These are phyloP conservation scores for Thaumatotibia leucotreta DNA, from an alignment of 1,140 invertebrate genomes.

Conservation along the genomic window DNA sequence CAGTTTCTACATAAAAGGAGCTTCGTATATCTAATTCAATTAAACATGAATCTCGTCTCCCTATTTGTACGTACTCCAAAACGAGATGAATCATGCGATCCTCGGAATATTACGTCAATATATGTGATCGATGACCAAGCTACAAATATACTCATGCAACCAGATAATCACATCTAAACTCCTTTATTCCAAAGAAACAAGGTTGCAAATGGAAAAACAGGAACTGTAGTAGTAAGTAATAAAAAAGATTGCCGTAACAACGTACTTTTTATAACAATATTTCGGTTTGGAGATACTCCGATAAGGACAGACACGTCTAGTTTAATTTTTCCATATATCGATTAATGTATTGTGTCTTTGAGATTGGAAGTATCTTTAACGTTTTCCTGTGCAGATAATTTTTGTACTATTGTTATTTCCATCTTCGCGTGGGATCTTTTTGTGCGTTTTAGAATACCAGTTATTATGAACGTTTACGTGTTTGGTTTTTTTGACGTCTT, in stretches of 20 bases:
- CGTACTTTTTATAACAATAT: slow-evolving; percentile 64
- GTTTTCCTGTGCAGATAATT: slow-evolving; percentile 55
- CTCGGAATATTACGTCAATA: slow-evolving; percentile 26
- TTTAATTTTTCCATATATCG: slow-evolving; percentile 49
- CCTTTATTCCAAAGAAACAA: slow-evolving; percentile 28
- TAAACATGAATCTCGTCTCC: slow-evolving; percentile 62
- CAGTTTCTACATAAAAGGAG: slow-evolving; percentile 52
- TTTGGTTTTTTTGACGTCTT: slow-evolving; percentile 10
- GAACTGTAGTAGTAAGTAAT: slow-evolving; percentile 13
- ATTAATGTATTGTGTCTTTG: slow-evolving; percentile 47
- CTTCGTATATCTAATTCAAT: slow-evolving; percentile 64
- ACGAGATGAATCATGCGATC: slow-evolving; percentile 58
- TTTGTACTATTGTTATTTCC: slow-evolving; percentile 42
- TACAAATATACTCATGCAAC: slow-evolving; percentile 22
- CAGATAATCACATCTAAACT: slow-evolving; percentile 18
- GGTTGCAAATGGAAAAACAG: slow-evolving; percentile 24
- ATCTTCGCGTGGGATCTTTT: slow-evolving; percentile 43
- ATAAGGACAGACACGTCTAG: slow-evolving; percentile 45
- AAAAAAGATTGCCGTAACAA: slow-evolving; percentile 28
- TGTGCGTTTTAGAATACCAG: slow-evolving; percentile 16
- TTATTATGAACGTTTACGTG: slow-evolving; percentile 11
- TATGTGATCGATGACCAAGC: slow-evolving; percentile 29
- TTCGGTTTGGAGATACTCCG: slow-evolving; percentile 48
- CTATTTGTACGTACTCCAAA: slow-evolving; percentile 45
- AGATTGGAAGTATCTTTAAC: slow-evolving; percentile 50